Percentiles rank a stretch among this genome's conserved stretches.
Evolutionary conservation across 2,113 vertebrate genomes (phyloP).

Genomic region (Acanthisitta chloris): DNA sequence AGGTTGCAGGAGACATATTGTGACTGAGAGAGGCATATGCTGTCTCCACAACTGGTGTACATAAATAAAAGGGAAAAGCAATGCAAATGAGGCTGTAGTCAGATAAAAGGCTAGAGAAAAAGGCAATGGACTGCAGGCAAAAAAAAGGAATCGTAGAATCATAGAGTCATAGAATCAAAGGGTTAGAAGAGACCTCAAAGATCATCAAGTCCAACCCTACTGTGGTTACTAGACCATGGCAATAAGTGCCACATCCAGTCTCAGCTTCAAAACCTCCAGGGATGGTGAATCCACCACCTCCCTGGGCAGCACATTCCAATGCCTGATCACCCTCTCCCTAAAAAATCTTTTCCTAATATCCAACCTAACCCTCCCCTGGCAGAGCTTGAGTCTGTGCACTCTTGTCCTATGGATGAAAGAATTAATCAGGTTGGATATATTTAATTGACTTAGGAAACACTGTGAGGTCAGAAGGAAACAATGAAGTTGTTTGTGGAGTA

Average conservation of each 20-base stretch:
- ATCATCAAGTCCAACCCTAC: no score
- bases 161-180: no score
- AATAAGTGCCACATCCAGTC: no score
- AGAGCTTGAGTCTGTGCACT: no score
- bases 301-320: no score
- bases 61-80: not conserved
- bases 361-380: no score
- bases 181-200: no score
- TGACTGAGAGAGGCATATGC: not conserved
- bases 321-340: no score
- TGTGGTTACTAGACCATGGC: no score
- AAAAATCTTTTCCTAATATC: no score
- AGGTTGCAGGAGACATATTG: not conserved
- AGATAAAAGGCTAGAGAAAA: not conserved
- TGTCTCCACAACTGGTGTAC: not conserved
- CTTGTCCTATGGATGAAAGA: not conserved
- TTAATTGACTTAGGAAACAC: not conserved
- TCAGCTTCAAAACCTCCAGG: no score
- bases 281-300: no score
- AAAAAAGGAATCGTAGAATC: not conserved
- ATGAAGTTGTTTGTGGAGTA: not conserved
- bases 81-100: not conserved
- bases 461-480: not conserved
- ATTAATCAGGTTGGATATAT: not conserved
- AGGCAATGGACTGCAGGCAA: fast-evolving